Evolutionary conservation across 2,888 invertebrate species (phyloP), one percentile per base, ranked within the genome.

Genomic region (Tetramorium bicarinatum): DNA sequence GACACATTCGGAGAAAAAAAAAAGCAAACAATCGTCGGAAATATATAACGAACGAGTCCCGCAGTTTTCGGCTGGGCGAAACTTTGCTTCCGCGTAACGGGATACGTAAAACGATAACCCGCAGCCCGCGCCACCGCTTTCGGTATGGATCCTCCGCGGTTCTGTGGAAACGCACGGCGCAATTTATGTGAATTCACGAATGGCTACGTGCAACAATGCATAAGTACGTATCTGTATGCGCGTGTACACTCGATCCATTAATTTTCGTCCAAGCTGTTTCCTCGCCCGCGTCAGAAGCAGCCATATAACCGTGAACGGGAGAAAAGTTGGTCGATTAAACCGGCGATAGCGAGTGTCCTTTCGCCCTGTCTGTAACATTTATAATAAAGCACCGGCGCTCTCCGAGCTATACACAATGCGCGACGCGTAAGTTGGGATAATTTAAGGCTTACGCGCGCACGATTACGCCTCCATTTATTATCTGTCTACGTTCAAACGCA

Each of bases 251-350:
- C 85, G 83, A 74, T 82, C 91, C 91, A 91, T 91, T 91, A 91
- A 91, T 91, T 91, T 91, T 88, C 89, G 88, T 90, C 88, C 89
- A 82, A 76, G 86, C 87, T 86, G 87, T 77, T 91, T 88, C 84
- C 87, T 84, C 84, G 86, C 82, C 77, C 62, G 82, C 80, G 91
- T 89, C 91, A 88, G 88, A 49, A 82, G 62, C 91, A 91, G 91
- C 85, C 61, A 85, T 88, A 88, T 90, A 88, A 84, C 84, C 74
- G 79, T 81, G 87, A 87, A 85, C 82, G 84, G 82, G 82, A 87
- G 87, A 87, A 86, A 83, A 87, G 83, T 89, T 88, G 87, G 85
- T 80, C 91, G 89, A 90, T 91, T 91, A 91, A 91, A 90, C 87
- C 81, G 77, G 87, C 85, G 74, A 75, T 83, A 80, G 81, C 79